Conservation (phyloP, 1,140 invertebrate genomes). For the Pseudomyrmex dendroicus region DNA sequence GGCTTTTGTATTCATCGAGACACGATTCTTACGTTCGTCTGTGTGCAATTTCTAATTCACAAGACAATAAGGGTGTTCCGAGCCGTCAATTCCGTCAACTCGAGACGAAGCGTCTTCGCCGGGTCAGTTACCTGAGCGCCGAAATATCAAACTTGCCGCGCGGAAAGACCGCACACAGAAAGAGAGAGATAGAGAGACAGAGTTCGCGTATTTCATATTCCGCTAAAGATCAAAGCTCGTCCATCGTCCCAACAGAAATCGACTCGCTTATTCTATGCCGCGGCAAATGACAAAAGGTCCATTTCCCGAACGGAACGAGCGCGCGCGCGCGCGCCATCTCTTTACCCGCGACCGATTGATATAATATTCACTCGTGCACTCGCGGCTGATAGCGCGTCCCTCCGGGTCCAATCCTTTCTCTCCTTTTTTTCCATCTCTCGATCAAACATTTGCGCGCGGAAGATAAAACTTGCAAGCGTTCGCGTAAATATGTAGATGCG, state of each 20-base stretch:
- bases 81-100: neutral
- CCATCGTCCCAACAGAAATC: constrained; percentile 30
- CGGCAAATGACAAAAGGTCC: constrained; percentile 56
- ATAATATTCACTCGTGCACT: constrained; percentile 44
- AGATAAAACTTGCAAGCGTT: constrained; percentile 20
- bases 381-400: neutral
- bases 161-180: neutral
- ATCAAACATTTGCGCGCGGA: neutral
- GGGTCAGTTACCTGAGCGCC: constrained; percentile 31
- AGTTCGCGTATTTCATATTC: constrained; percentile 40
- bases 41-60: constrained; percentile 26
- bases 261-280: constrained; percentile 40
- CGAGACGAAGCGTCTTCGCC: constrained; percentile 16
- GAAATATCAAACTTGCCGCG: constrained; percentile 30
- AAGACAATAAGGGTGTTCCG: neutral
- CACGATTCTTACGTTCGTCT: too few relatives aligned
- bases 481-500: constrained; percentile 6
- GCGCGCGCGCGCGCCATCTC: neutral
- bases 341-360: constrained; percentile 32
- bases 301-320: constrained; percentile 31
- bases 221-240: constrained; percentile 43
- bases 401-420: neutral
- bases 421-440: neutral
- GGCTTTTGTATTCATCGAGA: neutral
- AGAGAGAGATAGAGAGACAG: neutral